A percentile compares a stretch with the other conserved stretches of the same genome.
Conservation (phyloP, 2,113 vertebrate species). For the Cacatua alba region DNA sequence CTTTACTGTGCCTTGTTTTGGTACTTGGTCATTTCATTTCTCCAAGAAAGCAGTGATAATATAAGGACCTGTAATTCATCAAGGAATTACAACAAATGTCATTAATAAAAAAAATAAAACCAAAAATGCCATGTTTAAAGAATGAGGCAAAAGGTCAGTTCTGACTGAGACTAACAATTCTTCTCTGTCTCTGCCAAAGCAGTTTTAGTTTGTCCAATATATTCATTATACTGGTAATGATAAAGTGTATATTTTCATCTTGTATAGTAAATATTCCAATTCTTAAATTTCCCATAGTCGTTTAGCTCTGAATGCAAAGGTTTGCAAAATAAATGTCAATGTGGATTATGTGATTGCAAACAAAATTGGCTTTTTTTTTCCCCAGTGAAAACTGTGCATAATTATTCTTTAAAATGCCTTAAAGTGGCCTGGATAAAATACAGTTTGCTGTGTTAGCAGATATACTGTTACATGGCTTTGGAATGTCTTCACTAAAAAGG, state of each 20-base stretch:
- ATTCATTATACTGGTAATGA: not conserved
- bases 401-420: not conserved
- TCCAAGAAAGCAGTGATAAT: not conserved
- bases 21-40: not conserved
- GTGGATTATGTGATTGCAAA: not conserved
- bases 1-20: not conserved
- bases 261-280: not conserved
- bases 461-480: not conserved
- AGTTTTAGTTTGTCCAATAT: not conserved
- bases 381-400: not conserved
- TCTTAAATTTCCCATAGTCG: not conserved
- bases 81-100: not conserved
- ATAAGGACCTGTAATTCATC: not conserved
- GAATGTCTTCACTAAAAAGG: not conserved
- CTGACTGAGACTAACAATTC: not conserved
- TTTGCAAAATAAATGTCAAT: not conserved
- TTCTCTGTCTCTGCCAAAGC: not conserved
- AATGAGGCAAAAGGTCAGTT: not conserved
- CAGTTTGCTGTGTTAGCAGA: not conserved
- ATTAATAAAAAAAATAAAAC: not conserved
- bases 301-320: not conserved
- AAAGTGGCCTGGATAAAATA: not conserved
- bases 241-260: not conserved
- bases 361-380: not conserved
- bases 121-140: not conserved